Conservation (phyloP, 2,888 invertebrate species). For the Apamea anceps region DNA sequence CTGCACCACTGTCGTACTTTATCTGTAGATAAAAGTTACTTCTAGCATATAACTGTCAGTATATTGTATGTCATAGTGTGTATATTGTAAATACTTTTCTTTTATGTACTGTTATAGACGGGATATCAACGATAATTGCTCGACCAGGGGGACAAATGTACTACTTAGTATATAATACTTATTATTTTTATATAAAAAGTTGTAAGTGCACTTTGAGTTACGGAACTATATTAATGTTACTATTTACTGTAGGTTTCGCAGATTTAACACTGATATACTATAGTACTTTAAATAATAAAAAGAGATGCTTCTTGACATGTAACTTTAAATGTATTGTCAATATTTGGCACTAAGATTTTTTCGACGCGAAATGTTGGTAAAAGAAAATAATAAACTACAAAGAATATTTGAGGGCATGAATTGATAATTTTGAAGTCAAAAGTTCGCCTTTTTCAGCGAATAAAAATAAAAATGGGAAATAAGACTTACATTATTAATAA, state of each 20-base stretch:
- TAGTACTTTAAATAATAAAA: constrained; percentile 53
- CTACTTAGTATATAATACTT: constrained; percentile 86
- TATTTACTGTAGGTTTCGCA: constrained; percentile 77
- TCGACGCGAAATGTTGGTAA: constrained; percentile 51
- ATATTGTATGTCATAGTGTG: constrained; percentile 87
- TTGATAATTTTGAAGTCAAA: constrained; percentile 46
- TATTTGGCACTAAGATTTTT: constrained; percentile 67
- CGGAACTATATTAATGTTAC: constrained; percentile 85
- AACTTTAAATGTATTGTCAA: constrained; percentile 63
- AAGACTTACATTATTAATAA: constrained; percentile 62
- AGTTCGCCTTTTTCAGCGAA: constrained; percentile 28
- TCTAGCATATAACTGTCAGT: constrained; percentile 86
- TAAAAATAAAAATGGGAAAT: constrained; percentile 44
- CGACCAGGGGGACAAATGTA: constrained; percentile 80
- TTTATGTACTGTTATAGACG: constrained; percentile 86
- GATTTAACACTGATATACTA: constrained; percentile 69
- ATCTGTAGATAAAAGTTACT: constrained; percentile 88
- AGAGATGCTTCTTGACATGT: constrained; percentile 62
- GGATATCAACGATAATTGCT: constrained; percentile 83
- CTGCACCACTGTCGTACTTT: constrained; percentile 77
- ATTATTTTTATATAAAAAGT: constrained; percentile 83
- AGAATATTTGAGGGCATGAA: constrained; percentile 34
- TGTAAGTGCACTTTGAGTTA: constrained; percentile 90
- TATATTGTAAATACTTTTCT: constrained; percentile 89
- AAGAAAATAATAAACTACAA: constrained; percentile 50